Conservation (phyloP, 2,888 invertebrate species). For the Leucophora obtusa region DNA sequence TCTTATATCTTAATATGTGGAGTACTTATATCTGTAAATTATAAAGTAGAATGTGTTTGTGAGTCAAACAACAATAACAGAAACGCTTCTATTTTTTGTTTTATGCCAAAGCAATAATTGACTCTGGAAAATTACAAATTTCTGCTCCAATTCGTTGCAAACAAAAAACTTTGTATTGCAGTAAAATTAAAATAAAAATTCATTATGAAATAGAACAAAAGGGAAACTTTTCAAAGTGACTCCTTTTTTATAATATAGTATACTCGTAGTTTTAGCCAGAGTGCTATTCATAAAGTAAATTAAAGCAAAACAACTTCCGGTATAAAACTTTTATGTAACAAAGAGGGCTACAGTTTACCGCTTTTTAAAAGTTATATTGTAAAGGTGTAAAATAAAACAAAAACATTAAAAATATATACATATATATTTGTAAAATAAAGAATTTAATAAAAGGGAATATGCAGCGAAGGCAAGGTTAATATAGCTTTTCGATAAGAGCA, state of each 20-base stretch:
- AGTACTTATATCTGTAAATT: conserved; percentile 5
- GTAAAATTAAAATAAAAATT: conserved; percentile 39
- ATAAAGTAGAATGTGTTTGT: conserved; percentile 32
- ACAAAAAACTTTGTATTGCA: conserved; percentile 24
- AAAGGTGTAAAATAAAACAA: conserved; percentile 41
- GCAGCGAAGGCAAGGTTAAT: conserved; percentile 22
- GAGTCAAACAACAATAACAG: conserved; percentile 48
- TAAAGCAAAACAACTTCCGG: conserved; percentile 54
- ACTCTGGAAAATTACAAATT: conserved; percentile 52
- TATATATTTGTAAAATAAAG: neutral
- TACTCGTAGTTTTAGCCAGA: conserved; percentile 34
- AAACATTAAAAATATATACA: neutral
- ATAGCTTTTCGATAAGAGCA: neutral
- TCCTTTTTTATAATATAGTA: conserved; percentile 46
- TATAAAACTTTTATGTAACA: conserved; percentile 26
- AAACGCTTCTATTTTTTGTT: conserved; percentile 1
- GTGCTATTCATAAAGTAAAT: conserved; percentile 50
- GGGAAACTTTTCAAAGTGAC: conserved; percentile 46
- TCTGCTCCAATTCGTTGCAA: conserved; percentile 58
- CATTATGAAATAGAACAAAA: conserved; percentile 49
- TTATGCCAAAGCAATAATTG: conserved; percentile 41
- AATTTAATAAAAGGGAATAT: neutral
- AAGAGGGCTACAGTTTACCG: conserved; percentile 18
- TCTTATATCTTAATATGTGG: neutral
- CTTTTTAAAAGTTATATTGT: conserved; percentile 18